Conservation (phyloP, 2,797 vertebrate species). For the Sebastiscus albofasciatus region DNA sequence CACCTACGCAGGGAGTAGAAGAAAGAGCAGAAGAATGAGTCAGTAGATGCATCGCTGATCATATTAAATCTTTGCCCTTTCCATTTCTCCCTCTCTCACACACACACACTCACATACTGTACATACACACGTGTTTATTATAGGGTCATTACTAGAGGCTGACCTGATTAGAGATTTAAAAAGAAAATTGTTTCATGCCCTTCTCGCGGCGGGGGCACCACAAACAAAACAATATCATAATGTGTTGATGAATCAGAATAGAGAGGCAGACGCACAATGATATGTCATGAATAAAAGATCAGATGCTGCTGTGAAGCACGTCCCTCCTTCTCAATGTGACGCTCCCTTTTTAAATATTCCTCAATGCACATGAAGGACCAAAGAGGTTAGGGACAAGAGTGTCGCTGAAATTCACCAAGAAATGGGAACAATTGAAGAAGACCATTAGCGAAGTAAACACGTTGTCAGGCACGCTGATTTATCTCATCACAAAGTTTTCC, state of each 20-base stretch:
- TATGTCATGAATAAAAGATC: constrained; percentile 73
- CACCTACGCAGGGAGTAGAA: not conserved
- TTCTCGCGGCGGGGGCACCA: constrained; percentile 12
- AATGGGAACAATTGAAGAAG: constrained; percentile 11
- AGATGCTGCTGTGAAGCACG: constrained; percentile 45
- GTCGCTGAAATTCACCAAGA: constrained; percentile 29
- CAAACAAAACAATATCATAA: constrained; percentile 64
- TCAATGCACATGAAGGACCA: constrained; percentile 36
- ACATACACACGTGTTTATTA: constrained; percentile 12
- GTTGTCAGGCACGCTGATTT: constrained; percentile 31
- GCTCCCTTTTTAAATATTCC: constrained; percentile 52
- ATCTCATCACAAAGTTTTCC: constrained; percentile 24
- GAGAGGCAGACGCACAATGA: constrained; percentile 41
- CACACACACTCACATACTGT: not conserved
- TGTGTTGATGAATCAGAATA: constrained; percentile 57
- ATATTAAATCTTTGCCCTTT: not conserved
- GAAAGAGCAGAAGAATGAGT: constrained; percentile 2
- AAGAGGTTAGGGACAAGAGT: constrained; percentile 35
- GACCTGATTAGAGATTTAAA: constrained; percentile 49
- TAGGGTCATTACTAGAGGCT: constrained; percentile 33
- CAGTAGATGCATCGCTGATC: not conserved
- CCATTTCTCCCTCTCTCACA: not conserved
- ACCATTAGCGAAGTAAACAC: constrained; percentile 41
- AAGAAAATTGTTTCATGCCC: constrained; percentile 38
- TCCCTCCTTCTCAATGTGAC: constrained; percentile 47